Conservation (phyloP, 2,113 vertebrate species). For the Jacana jacana region DNA sequence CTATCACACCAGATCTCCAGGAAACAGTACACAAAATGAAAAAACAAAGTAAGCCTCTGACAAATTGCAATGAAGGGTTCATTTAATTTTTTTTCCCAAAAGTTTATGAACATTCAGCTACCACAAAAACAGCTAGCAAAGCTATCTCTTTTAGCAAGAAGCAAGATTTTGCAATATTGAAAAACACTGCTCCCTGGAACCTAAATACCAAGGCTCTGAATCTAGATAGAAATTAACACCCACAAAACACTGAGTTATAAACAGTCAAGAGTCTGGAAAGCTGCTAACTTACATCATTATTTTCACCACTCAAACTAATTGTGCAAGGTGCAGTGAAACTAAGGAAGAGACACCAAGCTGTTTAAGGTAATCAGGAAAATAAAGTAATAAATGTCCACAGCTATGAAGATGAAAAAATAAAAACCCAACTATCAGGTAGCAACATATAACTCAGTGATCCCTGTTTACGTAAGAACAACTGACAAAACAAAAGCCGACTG, state of each 20-base stretch:
- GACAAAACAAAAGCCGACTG: neutral
- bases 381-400: neutral
- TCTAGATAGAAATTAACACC: neutral
- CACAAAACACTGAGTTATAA: neutral
- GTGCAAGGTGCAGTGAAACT: neutral
- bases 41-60: neutral
- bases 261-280: neutral
- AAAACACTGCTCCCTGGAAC: neutral
- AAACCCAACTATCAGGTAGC: neutral
- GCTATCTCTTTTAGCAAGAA: neutral
- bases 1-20: neutral
- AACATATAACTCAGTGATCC: neutral
- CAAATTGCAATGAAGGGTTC: neutral
- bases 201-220: neutral
- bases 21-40: neutral
- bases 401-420: neutral
- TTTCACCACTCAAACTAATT: neutral
- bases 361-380: neutral
- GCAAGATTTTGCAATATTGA: neutral
- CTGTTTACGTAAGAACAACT: neutral
- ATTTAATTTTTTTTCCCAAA: neutral
- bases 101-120: neutral
- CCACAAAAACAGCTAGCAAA: neutral
- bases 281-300: neutral
- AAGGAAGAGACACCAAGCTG: neutral